Evolutionary conservation across 1,140 invertebrate genomes (phyloP).

Genomic region (Samia ricini): DNA sequence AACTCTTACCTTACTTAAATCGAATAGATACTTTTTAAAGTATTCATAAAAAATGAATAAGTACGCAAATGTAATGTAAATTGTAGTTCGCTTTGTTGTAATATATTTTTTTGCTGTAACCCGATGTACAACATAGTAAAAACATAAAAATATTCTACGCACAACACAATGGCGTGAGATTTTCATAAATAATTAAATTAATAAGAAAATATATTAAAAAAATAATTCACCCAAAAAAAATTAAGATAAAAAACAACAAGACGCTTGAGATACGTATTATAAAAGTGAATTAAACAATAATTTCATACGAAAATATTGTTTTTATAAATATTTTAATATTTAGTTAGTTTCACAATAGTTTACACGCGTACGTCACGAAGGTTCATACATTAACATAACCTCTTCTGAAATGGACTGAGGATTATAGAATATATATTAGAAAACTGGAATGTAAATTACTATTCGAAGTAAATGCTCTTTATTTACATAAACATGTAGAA

Average conservation of each 20-base stretch:
- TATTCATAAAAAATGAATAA: no score
- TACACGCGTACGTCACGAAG: slow-evolving; percentile 8
- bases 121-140: no score
- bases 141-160: not conserved
- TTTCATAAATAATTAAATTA: no score
- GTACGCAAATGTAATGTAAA: no score
- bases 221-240: no score
- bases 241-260: slow-evolving; percentile 2
- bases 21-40: no score
- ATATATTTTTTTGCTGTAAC: no score
- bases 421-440: slow-evolving; percentile 28
- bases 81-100: no score
- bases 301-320: not conserved
- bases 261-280: not conserved
- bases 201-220: no score
- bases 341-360: not conserved
- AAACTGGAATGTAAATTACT: slow-evolving; percentile 58
- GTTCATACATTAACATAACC: slow-evolving; percentile 18
- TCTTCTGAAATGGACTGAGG: slow-evolving; percentile 40
- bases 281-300: not conserved
- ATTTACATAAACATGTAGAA: slow-evolving; percentile 32
- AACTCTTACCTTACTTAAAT: no score
- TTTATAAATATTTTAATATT: not conserved
- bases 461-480: slow-evolving; percentile 51
- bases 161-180: slow-evolving; percentile 8